Evolutionary conservation across 2,113 vertebrate genomes (phyloP).

Genomic region (Notiomystis cincta): DNA sequence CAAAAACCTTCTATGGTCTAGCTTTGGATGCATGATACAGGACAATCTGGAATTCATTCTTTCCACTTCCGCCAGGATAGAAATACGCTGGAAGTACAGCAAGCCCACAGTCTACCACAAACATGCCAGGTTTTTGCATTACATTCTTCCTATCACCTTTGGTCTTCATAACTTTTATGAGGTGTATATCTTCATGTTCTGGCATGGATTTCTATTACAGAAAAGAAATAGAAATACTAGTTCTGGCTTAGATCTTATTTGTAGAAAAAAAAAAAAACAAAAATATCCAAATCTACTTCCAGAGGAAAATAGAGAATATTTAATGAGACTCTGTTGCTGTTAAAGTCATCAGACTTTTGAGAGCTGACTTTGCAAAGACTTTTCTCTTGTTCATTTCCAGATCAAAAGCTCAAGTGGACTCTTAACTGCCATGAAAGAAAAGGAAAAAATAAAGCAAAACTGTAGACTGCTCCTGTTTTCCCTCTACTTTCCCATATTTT

Average conservation of each 20-base stretch:
- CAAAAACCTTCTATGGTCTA: background rate
- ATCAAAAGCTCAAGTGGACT: background rate
- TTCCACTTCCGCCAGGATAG: background rate
- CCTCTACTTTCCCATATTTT: background rate
- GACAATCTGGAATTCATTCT: background rate
- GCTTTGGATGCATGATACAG: background rate
- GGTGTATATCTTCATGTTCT: background rate
- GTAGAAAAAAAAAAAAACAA: fast-evolving
- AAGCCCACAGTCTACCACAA: background rate
- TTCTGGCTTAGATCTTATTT: background rate
- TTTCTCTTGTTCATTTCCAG: background rate
- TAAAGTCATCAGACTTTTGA: background rate
- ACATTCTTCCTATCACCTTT: background rate
- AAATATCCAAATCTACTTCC: background rate
- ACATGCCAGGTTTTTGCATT: background rate
- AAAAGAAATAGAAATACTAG: background rate
- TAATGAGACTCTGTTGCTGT: background rate
- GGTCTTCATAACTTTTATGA: background rate
- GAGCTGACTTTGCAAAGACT: background rate
- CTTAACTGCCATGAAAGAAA: background rate
- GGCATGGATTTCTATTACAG: background rate
- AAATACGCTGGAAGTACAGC: background rate
- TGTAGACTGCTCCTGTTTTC: background rate
- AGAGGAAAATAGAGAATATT: background rate
- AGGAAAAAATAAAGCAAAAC: background rate